These are phyloP conservation scores for Drosophila quasianomalipes DNA, from an alignment of 2,888 invertebrate species.

Conservation along the genomic window DNA sequence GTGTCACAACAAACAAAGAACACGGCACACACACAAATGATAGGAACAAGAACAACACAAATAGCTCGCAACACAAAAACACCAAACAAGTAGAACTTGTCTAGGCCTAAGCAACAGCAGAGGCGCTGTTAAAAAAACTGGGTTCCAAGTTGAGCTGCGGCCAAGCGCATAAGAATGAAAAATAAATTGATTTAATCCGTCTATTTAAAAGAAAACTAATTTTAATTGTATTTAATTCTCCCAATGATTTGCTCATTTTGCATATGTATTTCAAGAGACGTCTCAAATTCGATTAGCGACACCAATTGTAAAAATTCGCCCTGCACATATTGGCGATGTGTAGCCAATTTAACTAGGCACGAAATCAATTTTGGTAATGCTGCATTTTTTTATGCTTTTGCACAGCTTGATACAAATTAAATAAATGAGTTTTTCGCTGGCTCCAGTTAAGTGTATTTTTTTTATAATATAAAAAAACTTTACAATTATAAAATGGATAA, in stretches of 20 bases:
- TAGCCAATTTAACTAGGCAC: background rate
- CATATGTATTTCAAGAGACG: background rate
- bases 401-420: background rate
- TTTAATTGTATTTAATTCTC: background rate
- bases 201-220: background rate
- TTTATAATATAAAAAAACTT: background rate
- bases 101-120: constrained; percentile 62
- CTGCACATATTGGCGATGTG: background rate
- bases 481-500: background rate
- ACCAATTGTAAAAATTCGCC: background rate
- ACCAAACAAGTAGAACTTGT: constrained; percentile 77
- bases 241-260: background rate
- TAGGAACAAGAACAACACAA: constrained; percentile 59
- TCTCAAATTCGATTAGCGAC: background rate
- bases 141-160: constrained; percentile 9
- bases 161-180: background rate
- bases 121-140: constrained; percentile 25
- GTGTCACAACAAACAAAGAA: constrained; percentile 57
- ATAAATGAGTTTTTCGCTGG: background rate
- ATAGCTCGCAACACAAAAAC: constrained; percentile 46
- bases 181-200: background rate
- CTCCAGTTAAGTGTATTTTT: background rate
- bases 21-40: constrained; percentile 37
- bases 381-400: background rate
- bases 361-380: background rate